These are phyloP conservation scores for Nephrotoma appendiculata DNA, from an alignment of 2,888 invertebrate species.

Conservation along the genomic window DNA sequence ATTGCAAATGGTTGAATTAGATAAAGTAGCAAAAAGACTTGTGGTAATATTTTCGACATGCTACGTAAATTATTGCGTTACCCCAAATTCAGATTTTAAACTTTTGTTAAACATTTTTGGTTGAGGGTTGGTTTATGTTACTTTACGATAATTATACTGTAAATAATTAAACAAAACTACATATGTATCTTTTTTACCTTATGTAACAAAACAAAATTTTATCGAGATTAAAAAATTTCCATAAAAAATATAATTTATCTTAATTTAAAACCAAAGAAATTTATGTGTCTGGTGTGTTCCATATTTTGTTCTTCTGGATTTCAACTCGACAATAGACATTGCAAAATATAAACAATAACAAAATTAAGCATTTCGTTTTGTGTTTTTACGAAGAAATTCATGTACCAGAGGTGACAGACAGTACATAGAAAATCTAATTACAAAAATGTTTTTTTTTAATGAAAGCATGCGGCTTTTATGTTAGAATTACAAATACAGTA, in stretches of 20 bases:
- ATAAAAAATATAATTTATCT: background rate
- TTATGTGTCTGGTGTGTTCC: background rate
- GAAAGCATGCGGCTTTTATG: no score
- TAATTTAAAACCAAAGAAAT: background rate
- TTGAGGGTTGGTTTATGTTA: background rate
- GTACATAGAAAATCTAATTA: no score
- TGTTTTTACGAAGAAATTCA: no score
- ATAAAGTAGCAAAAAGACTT: background rate
- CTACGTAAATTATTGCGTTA: background rate
- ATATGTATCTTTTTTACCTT: background rate
- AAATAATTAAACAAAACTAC: background rate
- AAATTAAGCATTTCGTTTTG: background rate
- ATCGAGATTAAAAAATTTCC: background rate
- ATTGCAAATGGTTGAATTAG: no score
- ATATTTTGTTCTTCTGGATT: background rate
- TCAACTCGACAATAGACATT: background rate
- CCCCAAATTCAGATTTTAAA: background rate
- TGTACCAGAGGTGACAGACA: no score
- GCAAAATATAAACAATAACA: background rate
- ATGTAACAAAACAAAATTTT: background rate
- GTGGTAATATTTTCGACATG: background rate
- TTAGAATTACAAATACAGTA: no score
- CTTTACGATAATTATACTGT: background rate
- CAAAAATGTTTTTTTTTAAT: no score
- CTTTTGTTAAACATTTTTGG: background rate